Evolutionary conservation across 1,140 invertebrate species (phyloP).

Genomic region (Trachelipus rathkii): DNA sequence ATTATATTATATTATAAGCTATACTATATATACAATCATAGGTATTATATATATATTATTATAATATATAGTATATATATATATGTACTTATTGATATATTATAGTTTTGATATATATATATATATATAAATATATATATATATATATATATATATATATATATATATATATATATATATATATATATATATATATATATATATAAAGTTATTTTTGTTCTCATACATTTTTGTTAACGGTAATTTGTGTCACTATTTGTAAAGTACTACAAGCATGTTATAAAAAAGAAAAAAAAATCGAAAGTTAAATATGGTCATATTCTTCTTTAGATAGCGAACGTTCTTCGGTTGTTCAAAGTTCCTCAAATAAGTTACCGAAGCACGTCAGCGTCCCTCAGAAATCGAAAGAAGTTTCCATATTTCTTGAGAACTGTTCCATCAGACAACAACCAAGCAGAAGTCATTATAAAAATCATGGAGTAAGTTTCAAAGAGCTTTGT

Average conservation of each 20-base stretch:
- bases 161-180: constrained; percentile 16
- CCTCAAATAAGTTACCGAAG: constrained; percentile 62
- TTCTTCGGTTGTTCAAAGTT: constrained; percentile 57
- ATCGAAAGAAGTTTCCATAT: constrained; percentile 56
- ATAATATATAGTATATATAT: no score
- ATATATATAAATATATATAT: neutral
- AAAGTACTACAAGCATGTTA: no score
- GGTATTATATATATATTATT: no score
- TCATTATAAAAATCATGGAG: constrained; percentile 59
- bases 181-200: constrained; percentile 21
- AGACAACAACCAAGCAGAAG: constrained; percentile 59
- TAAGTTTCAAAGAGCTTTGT: constrained; percentile 46
- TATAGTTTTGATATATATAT: no score
- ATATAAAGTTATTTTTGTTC: neutral
- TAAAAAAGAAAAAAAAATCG: no score
- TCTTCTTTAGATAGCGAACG: constrained; percentile 55
- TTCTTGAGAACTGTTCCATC: constrained; percentile 62
- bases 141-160: constrained; percentile 15
- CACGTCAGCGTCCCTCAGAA: constrained; percentile 58
- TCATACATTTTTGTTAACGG: no score
- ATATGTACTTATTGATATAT: no score
- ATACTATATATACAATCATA: no score
- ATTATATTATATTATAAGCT: no score
- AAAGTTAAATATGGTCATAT: no score
- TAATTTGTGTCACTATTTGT: no score